Percentiles rank a stretch among this genome's conserved stretches.
Conservation (phyloP, 2,797 vertebrate species). For the Urocyon cinereoargenteus region DNA sequence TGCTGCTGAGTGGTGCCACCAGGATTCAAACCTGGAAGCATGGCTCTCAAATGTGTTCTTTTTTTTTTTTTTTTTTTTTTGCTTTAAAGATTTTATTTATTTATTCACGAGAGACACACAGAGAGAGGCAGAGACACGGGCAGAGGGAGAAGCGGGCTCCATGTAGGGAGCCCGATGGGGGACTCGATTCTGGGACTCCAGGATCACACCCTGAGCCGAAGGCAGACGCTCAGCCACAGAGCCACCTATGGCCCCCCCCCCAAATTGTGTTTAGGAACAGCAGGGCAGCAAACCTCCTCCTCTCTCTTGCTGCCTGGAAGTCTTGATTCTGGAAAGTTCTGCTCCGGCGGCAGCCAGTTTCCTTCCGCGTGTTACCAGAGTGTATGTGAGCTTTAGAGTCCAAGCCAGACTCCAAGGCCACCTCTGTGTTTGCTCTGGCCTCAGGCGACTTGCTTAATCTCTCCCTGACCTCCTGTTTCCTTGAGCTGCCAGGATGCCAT, state of each 20-base stretch:
- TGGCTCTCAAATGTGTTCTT: accelerated
- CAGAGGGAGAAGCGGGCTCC: not conserved
- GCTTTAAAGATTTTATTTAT: not conserved
- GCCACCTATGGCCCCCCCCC: not conserved
- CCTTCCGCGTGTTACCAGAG: not conserved
- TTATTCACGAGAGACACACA: not conserved
- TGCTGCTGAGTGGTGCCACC: not conserved
- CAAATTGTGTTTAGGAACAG: accelerated
- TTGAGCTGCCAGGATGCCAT: not conserved
- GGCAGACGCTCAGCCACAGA: no score
- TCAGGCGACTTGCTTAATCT: not conserved
- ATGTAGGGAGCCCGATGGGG: not conserved
- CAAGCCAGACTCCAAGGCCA: accelerated
- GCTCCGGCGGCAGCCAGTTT: not conserved
- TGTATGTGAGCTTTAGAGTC: not conserved
- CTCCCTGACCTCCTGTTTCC: not conserved
- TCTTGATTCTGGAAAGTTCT: not conserved
- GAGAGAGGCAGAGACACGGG: not conserved
- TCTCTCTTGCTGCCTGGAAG: not conserved
- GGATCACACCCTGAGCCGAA: not conserved
- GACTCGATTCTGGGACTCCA: not conserved
- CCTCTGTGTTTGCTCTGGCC: not conserved
- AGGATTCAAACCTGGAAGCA: accelerated
- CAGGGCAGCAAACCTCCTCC: accelerated
- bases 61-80: not conserved